Percentiles rank a stretch among this genome's conserved stretches.
Evolutionary conservation across 2,113 vertebrate genomes (phyloP).

Genomic region (Lynx canadensis): DNA sequence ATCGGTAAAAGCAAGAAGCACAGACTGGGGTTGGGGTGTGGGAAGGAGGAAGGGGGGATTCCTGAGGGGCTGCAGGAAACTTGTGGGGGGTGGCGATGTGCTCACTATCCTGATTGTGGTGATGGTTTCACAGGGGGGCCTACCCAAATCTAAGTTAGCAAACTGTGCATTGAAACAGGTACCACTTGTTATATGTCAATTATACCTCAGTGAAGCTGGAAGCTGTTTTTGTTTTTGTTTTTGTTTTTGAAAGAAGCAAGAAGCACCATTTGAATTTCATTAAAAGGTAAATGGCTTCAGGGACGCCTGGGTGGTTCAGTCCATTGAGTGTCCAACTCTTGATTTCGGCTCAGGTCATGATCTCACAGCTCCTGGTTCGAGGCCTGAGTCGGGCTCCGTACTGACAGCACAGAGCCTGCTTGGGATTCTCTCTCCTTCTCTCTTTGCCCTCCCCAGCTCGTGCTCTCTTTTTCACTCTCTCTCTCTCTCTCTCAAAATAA

Average conservation of each 20-base stretch:
- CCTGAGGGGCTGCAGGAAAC: not conserved
- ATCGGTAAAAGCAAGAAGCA: not conserved
- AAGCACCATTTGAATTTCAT: not conserved
- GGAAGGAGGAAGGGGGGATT: not conserved
- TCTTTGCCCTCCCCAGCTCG: too few species aligned
- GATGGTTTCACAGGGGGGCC: rapidly evolving
- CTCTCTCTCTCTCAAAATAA: too few species aligned
- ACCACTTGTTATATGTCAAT: not conserved
- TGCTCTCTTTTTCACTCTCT: too few species aligned
- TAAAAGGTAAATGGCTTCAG: not conserved
- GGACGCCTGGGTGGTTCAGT: too few species aligned
- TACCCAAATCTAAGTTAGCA: not conserved
- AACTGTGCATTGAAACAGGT: not conserved
- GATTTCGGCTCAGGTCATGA: too few species aligned
- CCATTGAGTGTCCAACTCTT: too few species aligned
- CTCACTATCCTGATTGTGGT: not conserved
- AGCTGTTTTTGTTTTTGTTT: not conserved
- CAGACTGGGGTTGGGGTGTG: too few species aligned
- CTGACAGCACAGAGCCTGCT: too few species aligned
- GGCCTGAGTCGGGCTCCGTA: too few species aligned
- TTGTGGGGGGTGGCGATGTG: rapidly evolving
- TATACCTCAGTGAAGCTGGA: not conserved
- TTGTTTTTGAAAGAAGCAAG: not conserved
- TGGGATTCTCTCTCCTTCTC: too few species aligned
- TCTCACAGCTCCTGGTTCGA: too few species aligned